phyloP scores from a whole-genome alignment of 2,888 invertebrate genomes.

The Girardia tigrina region DNA sequence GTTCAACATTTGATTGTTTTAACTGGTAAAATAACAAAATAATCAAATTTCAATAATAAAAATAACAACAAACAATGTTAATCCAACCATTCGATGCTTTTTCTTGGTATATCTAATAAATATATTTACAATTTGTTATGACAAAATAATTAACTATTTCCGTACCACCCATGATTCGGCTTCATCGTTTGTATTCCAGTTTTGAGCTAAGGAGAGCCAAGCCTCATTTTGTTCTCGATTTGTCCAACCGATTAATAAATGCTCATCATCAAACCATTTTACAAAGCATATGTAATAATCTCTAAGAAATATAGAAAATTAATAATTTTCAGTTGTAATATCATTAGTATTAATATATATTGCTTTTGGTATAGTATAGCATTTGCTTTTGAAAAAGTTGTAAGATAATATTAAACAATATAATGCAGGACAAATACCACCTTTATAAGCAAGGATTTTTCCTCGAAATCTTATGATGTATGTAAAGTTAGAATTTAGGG shows the following conservation, averaged over 20 bases:
- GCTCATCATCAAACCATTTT: slow-evolving; percentile 29
- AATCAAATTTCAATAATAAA: too few relatives aligned
- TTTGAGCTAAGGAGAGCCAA: slow-evolving; percentile 25
- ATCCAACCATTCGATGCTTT: neutral
- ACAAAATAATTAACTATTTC: neutral
- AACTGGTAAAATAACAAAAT: neutral
- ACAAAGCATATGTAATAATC: slow-evolving; percentile 34
- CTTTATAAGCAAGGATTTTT: too few relatives aligned
- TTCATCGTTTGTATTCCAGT: neutral
- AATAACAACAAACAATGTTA: too few relatives aligned
- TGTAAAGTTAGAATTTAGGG: too few relatives aligned
- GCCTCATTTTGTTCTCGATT: slow-evolving; percentile 29
- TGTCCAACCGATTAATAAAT: slow-evolving; percentile 30
- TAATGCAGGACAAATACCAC: too few relatives aligned
- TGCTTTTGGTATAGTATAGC: too few relatives aligned
- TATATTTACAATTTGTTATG: neutral
- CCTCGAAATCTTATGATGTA: too few relatives aligned
- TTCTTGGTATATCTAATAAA: neutral
- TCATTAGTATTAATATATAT: too few relatives aligned
- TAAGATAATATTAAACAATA: too few relatives aligned
- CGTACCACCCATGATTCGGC: slow-evolving; percentile 12
- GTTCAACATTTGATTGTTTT: slow-evolving; percentile 11
- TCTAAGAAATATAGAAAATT: slow-evolving; percentile 5
- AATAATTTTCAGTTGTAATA: too few relatives aligned
- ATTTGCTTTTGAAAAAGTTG: too few relatives aligned